Evolutionary conservation across 2,888 invertebrate genomes (phyloP), one percentile per base, ranked within the genome.

Genomic region (Phyllotreta striolata): DNA sequence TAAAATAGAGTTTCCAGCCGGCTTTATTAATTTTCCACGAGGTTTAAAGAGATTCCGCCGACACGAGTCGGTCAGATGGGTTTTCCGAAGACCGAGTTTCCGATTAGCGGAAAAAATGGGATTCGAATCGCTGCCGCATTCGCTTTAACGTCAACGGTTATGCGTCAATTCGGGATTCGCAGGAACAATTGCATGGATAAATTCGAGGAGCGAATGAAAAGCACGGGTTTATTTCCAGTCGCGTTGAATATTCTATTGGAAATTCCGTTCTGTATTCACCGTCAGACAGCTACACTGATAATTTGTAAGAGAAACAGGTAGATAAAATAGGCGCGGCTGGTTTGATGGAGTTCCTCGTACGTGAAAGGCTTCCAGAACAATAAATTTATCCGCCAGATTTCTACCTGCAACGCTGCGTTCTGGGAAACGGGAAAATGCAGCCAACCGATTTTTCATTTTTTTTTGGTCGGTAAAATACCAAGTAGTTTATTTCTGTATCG

Each of bases 251-350:
- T 49, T 49, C 49, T 49, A 35, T 35, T 49, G 49, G 35, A 49
- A 10, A 49, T 35, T 49, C 35, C 14, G 35, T 49, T 49, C 12
- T 49, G 37, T 12, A 49, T 49, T 34, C 49, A 10, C 6, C n/a
- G 35, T 35, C 34, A 49, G 49, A 35, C 49, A 49, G 35, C 5
- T 35, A 49, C 35, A 35, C 43, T 24, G 43, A 51, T 41, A 37
- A 59, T 59, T 60, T 60, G 60, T 60, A 52, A 59, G 41, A 52
- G 43, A 52, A 59, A 43, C 52, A 59, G 43, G 59, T 59, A 43
- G 51, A 41, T 43, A 59, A 52, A 52, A 52, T 52, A 38, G 38
- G 52, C 34, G 14, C 9, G 13, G 43, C 13, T 24, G n/a, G 59
- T 59, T 51, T 60, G 37, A 54, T 60, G 43, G 52, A 52, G 37